Evolutionary conservation across 2,888 invertebrate genomes (phyloP), one percentile per base, ranked within the genome.

Genomic region (Melangyna quadrimaculata): DNA sequence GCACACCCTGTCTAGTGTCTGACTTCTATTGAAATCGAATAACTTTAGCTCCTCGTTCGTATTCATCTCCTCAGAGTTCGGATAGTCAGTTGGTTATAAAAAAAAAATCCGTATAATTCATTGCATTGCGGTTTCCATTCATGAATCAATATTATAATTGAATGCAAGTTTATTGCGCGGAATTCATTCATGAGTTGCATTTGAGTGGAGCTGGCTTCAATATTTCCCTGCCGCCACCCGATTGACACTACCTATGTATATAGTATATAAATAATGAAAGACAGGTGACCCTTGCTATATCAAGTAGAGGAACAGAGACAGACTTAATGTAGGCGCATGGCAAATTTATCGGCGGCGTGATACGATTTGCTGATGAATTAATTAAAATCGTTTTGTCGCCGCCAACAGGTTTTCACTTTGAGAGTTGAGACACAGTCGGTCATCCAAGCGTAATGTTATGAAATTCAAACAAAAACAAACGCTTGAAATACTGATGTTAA

Each of bases 341-440:
- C 69, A 72, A 86, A 86, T 77, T 86, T 80, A 86, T 86, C 70
- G 75, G 75, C 77, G 29, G 65, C 65, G 24, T 69, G 80, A 75
- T 77, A 86, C 80, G 84, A 80, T 80, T 80, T 80, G 72, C 55
- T 77, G 67, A 71, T 86, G 84, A 69, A 86, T 86, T 80, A 86
- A 84, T 84, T 84, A 84, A 84, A 80, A 77, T 29, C 63, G 40
- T 72, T 77, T 79, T 86, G 84, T 86, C 61, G 80, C 77, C 72
- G 75, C 71, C 84, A 86, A 86, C 84, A 86, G 80, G 75, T 86
- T 84, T 84, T 65, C 75, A 80, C 71, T 65, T 80, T 80, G 69
- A 71, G 43, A 69, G 57, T 80, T 80, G 69, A 71, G 43, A 69
- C 61, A 70, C 37, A 22, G 59, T 59, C 59, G 59, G 77, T 80